Conservation (phyloP, 2,797 vertebrate genomes). For the Acanthurus leucopareius region DNA sequence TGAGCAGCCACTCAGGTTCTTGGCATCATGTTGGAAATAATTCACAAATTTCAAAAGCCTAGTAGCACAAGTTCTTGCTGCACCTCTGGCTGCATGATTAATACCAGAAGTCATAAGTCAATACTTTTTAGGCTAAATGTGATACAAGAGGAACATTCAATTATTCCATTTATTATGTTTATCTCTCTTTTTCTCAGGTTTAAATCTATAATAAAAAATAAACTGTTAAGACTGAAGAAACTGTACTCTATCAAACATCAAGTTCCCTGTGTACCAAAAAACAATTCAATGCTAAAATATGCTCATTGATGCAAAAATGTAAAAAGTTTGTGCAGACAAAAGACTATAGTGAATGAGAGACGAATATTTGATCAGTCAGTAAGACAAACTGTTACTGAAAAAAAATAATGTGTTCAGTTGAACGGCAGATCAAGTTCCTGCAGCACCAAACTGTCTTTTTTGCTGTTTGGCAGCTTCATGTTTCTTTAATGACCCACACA, state of each 20-base stretch:
- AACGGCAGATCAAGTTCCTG: slow-evolving; percentile 13
- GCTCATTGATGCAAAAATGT: neutral
- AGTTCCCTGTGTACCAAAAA: slow-evolving; percentile 2
- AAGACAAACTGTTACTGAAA: slow-evolving; percentile 1
- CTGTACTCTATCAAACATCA: neutral
- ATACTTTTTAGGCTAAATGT: neutral
- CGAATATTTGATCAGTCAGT: neutral
- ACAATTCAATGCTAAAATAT: neutral
- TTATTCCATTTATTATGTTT: neutral
- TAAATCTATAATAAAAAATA: neutral
- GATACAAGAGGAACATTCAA: neutral
- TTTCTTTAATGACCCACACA: slow-evolving; percentile 60
- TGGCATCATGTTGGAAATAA: too few relatives aligned
- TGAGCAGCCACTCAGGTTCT: too few relatives aligned
- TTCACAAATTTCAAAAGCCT: too few relatives aligned
- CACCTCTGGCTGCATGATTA: too few relatives aligned
- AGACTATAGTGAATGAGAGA: neutral
- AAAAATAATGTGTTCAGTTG: slow-evolving; percentile 1
- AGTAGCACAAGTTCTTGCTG: too few relatives aligned
- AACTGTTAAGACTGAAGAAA: neutral
- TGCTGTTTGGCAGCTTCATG: slow-evolving; percentile 42
- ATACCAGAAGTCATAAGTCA: too few relatives aligned
- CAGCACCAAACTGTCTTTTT: slow-evolving; percentile 19
- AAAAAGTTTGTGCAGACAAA: neutral
- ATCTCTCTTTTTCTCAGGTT: neutral